These are phyloP conservation scores for Micoletzkya japonica DNA, from an alignment of 2,888 invertebrate genomes.

Conservation along the genomic window DNA sequence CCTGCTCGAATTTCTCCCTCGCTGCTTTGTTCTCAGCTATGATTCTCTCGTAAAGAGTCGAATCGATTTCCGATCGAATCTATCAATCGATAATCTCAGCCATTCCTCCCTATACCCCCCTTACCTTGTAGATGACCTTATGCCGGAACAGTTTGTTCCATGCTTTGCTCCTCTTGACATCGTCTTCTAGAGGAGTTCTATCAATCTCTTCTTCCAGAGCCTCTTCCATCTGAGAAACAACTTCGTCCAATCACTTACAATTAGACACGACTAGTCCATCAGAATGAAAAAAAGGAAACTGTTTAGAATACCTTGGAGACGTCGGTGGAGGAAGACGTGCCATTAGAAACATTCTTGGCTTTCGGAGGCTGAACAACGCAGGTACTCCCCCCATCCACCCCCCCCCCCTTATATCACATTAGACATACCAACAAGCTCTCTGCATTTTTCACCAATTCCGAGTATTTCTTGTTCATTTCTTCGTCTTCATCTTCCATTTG, in stretches of 20 bases:
- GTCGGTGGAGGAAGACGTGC: too few species aligned
- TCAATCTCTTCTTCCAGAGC: not conserved
- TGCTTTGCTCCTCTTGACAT: slow-evolving; percentile 4
- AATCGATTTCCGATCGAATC: not conserved
- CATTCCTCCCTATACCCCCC: not conserved
- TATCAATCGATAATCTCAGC: not conserved
- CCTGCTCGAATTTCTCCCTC: not conserved
- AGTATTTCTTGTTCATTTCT: slow-evolving; percentile 20
- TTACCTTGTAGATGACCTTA: slow-evolving; percentile 15
- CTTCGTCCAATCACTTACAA: not conserved
- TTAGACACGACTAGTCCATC: not conserved
- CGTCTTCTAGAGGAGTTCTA: not conserved
- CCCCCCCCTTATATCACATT: not conserved
- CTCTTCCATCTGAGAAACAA: not conserved
- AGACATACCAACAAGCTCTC: slow-evolving; percentile 6
- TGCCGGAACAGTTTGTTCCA: slow-evolving; percentile 13
- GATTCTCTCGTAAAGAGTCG: not conserved
- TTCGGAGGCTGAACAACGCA: slow-evolving; percentile 1
- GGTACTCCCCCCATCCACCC: not conserved
- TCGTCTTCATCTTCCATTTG: not conserved
- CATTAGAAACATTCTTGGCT: slow-evolving; percentile 8
- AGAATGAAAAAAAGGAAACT: not conserved
- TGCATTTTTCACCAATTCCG: slow-evolving; percentile 19
- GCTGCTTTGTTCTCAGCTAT: slow-evolving; percentile 19
- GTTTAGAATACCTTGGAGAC: too few species aligned